Percentiles rank a stretch among this genome's conserved stretches.
Evolutionary conservation across 2,888 invertebrate species (phyloP).

Genomic region (Parapristionchus giblindavisi): DNA sequence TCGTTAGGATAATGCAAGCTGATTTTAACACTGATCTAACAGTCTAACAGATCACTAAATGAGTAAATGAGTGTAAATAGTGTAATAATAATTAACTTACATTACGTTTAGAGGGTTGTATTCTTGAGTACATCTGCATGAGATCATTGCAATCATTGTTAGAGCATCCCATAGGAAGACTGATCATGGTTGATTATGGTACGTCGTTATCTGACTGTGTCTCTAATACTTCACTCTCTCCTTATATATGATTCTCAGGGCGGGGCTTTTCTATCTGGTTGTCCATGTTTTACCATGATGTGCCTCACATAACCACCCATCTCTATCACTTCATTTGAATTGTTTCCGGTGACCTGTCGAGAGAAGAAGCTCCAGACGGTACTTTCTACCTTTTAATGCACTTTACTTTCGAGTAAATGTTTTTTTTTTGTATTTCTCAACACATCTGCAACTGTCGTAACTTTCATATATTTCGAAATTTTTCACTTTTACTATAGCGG

Average conservation of each 20-base stretch:
- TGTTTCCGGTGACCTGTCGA: conserved; percentile 21
- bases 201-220: conserved; percentile 27
- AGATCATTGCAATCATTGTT: conserved; percentile 23
- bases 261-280: conserved; percentile 31
- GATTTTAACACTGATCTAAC: too few species aligned
- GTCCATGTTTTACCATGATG: conserved; percentile 31
- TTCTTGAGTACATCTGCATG: conserved; percentile 25
- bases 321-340: neutral
- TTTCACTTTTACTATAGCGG: too few species aligned
- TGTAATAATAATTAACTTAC: too few species aligned
- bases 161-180: conserved; percentile 34
- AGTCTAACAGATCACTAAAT: too few species aligned
- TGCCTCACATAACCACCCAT: neutral
- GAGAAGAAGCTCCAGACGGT: too few species aligned
- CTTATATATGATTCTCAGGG: conserved; percentile 31
- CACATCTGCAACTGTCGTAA: too few species aligned
- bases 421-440: too few species aligned
- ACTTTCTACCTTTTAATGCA: too few species aligned
- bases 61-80: too few species aligned
- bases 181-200: conserved; percentile 22
- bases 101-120: neutral
- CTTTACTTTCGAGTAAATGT: too few species aligned
- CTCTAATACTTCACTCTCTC: neutral
- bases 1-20: too few species aligned
- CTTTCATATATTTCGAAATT: too few species aligned